Evolutionary conservation across 2,113 vertebrate species (phyloP).

Genomic region (Paradisaea rubra): DNA sequence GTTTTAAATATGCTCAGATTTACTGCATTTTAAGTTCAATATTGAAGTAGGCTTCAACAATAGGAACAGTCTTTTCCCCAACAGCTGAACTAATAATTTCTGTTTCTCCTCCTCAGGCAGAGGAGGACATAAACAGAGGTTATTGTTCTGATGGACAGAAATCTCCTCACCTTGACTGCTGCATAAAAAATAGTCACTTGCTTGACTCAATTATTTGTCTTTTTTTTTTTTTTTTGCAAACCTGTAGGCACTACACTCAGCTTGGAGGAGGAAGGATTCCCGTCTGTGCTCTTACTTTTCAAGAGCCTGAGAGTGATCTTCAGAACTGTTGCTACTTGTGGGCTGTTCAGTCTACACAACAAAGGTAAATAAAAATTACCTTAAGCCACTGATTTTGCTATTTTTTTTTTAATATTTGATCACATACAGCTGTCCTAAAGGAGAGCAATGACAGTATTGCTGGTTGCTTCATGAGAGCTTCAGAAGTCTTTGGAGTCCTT

Average conservation of each 20-base stretch:
- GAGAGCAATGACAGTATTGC: not conserved
- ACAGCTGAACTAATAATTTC: not conserved
- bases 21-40: not conserved
- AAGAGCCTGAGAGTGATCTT: constrained; percentile 94
- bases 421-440: not conserved
- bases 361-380: constrained; percentile 72
- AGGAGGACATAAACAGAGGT: not conserved
- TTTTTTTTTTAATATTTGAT: not conserved
- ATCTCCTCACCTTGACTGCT: not conserved
- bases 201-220: not conserved
- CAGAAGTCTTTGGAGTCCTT: not conserved
- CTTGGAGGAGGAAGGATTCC: constrained; percentile 89
- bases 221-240: not conserved
- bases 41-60: not conserved
- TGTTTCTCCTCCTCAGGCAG: not conserved
- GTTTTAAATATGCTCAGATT: not conserved
- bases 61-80: not conserved
- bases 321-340: constrained; percentile 95
- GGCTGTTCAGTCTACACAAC: constrained; percentile 91
- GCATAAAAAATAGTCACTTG: not conserved
- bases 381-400: not conserved
- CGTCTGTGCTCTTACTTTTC: constrained; percentile 88
- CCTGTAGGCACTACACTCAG: constrained; percentile 82
- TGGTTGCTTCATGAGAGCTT: not conserved
- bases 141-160: not conserved